Base-by-base conservation (phyloP, 2,797 vertebrate species). In the Ispidina lecontei region DNA sequence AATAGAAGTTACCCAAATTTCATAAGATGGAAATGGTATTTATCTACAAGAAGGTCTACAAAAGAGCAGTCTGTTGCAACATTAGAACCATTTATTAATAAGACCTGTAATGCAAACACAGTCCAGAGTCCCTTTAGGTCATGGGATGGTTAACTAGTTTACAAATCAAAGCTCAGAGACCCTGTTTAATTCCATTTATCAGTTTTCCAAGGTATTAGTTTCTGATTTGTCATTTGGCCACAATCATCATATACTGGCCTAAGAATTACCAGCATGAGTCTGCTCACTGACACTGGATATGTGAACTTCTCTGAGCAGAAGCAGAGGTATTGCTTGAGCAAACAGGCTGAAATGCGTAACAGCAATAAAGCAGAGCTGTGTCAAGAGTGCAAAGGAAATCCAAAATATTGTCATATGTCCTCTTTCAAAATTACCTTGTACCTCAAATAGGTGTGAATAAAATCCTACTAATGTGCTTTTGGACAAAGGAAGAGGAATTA, bases 141-240 rank as follows among this genome's bases (percentile, higher is more conserved):
- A 68, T 0, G 0, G 12, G 10, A 44, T 5, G 8, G 23, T 41
- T 87, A 80, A 58, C 35, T 49, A 10, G 14, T 33, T 49, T 0
- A 33, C 35, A 70, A 80, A 71, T 22, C 22, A 84, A 68, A 29
- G 19, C 11, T 71, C 49, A 37, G 10, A 2, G 4, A 58, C 20
- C 16, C 56, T 49, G 20, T 37, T 63, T 72, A 52, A 72, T 59
- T 82, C 13, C 8, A 60, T 18, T 22, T 71, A 85, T 5, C 21
- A 44, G 9, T 65, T 58, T 79, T 65, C 13, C n/a, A 12, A 76
- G 44, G 35, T 2, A 2, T 87, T 16, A 6, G 20, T 81, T 54
- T 67, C 39, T n/a, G 28, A 81, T 69, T 70, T 76, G 35, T 64
- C 46, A 63, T 15, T 10, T 85, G 49, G 54, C 11, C 49, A 62